Conservation (phyloP, 2,888 invertebrate genomes). For the Mechanitis messenoides region DNA sequence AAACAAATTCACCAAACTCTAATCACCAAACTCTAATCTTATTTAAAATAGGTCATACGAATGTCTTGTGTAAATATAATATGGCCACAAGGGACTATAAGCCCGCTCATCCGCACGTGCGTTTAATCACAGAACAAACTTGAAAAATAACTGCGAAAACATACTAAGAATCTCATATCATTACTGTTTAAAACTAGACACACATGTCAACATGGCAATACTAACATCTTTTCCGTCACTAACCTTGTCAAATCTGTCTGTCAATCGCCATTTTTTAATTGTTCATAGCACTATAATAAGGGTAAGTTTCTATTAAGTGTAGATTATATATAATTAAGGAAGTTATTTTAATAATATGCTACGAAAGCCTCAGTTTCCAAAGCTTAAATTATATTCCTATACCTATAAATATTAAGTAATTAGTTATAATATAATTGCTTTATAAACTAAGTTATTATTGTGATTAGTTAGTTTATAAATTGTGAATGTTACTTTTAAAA, state of each 20-base stretch:
- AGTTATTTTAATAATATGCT: conserved; percentile 8
- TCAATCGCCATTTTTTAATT: background rate
- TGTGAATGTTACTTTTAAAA: conserved; percentile 41
- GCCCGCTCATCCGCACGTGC: conserved; percentile 53
- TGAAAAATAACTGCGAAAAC: conserved; percentile 45
- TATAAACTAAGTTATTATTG: conserved; percentile 46
- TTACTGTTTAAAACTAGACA: conserved; percentile 1
- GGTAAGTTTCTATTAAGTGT: conserved; percentile 2
- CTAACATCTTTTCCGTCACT: no score
- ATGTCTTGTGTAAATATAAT: conserved; percentile 29
- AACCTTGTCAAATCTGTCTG: no score
- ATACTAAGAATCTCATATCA: conserved; percentile 19
- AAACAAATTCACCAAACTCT: conserved; percentile 9
- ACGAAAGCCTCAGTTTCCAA: conserved; percentile 49
- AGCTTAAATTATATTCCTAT: conserved; percentile 40
- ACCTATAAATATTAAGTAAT: conserved; percentile 27
- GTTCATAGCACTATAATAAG: no score
- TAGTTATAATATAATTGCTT: conserved; percentile 24
- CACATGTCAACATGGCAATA: no score
- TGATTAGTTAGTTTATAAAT: conserved; percentile 44
- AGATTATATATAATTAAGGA: background rate
- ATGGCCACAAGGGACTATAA: conserved; percentile 30
- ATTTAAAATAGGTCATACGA: conserved; percentile 27
- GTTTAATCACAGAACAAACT: conserved; percentile 52
- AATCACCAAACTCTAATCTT: conserved; percentile 15